Evolutionary conservation across 2,888 invertebrate species (phyloP), one percentile per base, ranked within the genome.

Genomic region (Pandemis cinnamomeana): DNA sequence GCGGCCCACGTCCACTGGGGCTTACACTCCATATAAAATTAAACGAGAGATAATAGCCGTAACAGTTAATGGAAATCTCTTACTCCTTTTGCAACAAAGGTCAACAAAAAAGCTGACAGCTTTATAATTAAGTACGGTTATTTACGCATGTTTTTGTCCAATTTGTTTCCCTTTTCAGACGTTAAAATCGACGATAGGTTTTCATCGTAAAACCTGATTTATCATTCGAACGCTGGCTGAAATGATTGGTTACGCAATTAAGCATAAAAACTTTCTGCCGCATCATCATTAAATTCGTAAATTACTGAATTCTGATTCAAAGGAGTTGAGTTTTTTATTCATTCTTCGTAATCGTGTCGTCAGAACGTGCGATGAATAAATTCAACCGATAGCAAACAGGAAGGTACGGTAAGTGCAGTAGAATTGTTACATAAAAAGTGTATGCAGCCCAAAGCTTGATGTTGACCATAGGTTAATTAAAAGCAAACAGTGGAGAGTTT

Each of bases 401-500:
- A 78, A 79, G 80, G 78, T 83, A 82, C 87, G 86, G 85, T 85
- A 88, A 89, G 88, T 88, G 89, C 88, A 86, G 87, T 85, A 84
- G 86, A 85, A 90, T 88, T 88, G 91, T 89, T 88, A 89, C 87
- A 91, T 91, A 90, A 92, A 92, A 90, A 91, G 87, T 91, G 87
- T 90, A 91, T 89, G 87, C 85, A 79, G 81, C 70, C 67, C 81
- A 83, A 82, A 87, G 84, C 87, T 84, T 85, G 82, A 81, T 90
- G 91, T 92, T 91, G 89, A 89, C 90, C 85, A 87, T 86, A 84
- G 88, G 89, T 90, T 93, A 92, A 93, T 93, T 91, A 91, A 93
- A 93, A 89, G 87, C 89, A 92, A 92, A 93, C 92, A 91, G 78
- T 80, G 79, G 80, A 81, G 83, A 84, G 89, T 90, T 90, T 90